These are phyloP conservation scores for Entelurus aequoreus DNA, from an alignment of 2,113 vertebrate genomes.

Conservation along the genomic window DNA sequence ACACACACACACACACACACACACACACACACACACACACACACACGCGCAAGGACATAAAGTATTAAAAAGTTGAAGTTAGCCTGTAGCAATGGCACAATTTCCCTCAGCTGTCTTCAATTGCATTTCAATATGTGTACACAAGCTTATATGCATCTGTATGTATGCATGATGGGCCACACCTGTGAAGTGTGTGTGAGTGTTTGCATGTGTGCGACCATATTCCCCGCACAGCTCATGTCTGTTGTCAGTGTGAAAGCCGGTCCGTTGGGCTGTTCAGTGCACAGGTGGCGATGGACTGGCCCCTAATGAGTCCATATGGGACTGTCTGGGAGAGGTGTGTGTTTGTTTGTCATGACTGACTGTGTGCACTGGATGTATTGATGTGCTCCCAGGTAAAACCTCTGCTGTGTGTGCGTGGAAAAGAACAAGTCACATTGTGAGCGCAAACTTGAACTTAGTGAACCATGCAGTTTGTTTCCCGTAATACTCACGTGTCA, in stretches of 20 bases:
- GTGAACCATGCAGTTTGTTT: constrained; percentile 20
- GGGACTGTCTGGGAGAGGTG: constrained; percentile 61
- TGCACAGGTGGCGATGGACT: constrained; percentile 69
- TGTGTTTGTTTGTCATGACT: constrained; percentile 27
- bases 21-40: not conserved
- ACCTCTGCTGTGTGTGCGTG: constrained; percentile 22
- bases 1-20: constrained; percentile 4
- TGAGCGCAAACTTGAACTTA: constrained; percentile 28
- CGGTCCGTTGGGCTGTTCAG: constrained; percentile 54
- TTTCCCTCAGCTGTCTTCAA: constrained; percentile 26
- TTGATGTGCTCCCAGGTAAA: constrained; percentile 19
- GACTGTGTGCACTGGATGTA: constrained; percentile 22
- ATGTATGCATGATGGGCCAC: constrained; percentile 21
- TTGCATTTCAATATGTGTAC: constrained; percentile 25
- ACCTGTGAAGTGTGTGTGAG: constrained; percentile 32
- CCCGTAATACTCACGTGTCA: not conserved
- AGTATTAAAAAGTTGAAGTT: constrained; percentile 7
- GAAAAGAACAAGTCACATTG: constrained; percentile 25
- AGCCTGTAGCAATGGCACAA: constrained; percentile 24
- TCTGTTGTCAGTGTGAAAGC: constrained; percentile 64
- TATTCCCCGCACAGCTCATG: constrained; percentile 54
- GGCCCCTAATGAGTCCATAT: constrained; percentile 72
- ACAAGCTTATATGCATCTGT: constrained; percentile 20
- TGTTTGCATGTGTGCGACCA: constrained; percentile 24
- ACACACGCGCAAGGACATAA: constrained; percentile 6